Evolutionary conservation across 1,140 invertebrate genomes (phyloP), one percentile per base, ranked within the genome.

Genomic region (Plutomurus gul): DNA sequence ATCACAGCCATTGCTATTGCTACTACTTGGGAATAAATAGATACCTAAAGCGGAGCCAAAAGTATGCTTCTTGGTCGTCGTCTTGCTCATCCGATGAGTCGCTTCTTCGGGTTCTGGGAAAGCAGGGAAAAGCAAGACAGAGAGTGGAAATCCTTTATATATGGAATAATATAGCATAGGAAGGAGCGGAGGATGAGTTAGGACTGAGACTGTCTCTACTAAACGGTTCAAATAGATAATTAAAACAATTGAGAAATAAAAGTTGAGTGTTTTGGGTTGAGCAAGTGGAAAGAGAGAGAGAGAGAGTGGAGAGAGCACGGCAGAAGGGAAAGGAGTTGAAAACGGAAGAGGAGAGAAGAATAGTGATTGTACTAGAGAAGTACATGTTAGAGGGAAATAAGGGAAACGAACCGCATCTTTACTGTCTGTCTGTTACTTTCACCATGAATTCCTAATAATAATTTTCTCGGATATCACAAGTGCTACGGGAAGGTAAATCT

Each of bases 171-270:
- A n/a, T n/a, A n/a, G 51, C 51, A 56, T 22, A 27, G 36, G 56
- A 27, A 27, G 27, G 71, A 73, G 43, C 36, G 36, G 71, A 73
- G 43, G 39, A 75, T 56, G 73, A 49, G 36, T 60, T 76, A 70
- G 33, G 60, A 77, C 40, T 27, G 33, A 40, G 51, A 51, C 49
- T 56, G 36, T 60, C 36, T 27, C 39, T 43, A 18, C 75, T 77
- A 47, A 79, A 75, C 70, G 71, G 51, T 73, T 73, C 47, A 75
- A 71, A 60, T 70, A 78, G 79, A 81, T 81, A 81, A 81, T 81
- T 81, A 81, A 81, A 81, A 81, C 79, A 81, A 81, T 81, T 81
- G 79, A 81, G 79, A 77, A 81, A 81, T 77, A 78, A 77, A 77
- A 78, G 79, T 81, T 75, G 79, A 76, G 71, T 43, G 79, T 77